These are phyloP conservation scores for Girardinichthys multiradiatus DNA, from an alignment of 2,113 vertebrate species.

Conservation along the genomic window DNA sequence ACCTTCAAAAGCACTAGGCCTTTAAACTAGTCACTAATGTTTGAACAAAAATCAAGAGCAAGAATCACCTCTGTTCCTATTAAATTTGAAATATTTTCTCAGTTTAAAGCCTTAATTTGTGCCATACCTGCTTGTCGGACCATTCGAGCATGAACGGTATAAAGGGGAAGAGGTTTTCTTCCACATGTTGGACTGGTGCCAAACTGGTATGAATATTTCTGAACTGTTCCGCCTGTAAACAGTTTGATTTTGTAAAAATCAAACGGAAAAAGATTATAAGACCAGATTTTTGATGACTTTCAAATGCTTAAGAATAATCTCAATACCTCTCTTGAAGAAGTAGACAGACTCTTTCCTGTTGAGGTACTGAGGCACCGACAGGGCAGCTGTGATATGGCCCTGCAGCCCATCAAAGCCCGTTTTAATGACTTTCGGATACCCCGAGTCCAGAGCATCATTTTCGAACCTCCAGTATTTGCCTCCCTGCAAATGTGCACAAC, in stretches of 20 bases:
- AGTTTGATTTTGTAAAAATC: background rate
- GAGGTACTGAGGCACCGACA: constrained; percentile 86
- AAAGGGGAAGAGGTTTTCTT: constrained; percentile 62
- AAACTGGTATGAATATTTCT: constrained; percentile 89
- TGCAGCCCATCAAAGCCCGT: constrained; percentile 87
- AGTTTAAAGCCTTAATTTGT: background rate
- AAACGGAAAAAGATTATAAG: background rate
- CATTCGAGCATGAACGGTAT: constrained; percentile 35
- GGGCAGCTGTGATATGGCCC: constrained; percentile 87
- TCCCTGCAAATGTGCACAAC: constrained; percentile 75
- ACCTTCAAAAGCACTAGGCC: too few species aligned
- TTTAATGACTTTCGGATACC: constrained; percentile 85
- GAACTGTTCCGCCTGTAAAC: constrained; percentile 85
- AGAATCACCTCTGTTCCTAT: background rate
- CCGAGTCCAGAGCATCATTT: constrained; percentile 84
- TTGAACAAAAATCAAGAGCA: too few species aligned
- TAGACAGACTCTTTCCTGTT: constrained; percentile 88
- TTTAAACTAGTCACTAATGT: too few species aligned
- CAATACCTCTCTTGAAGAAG: constrained; percentile 92
- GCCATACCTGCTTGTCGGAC: constrained; percentile 69
- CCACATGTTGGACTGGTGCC: constrained; percentile 81
- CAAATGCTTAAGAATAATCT: background rate
- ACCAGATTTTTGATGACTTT: background rate
- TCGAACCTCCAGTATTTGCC: constrained; percentile 92
- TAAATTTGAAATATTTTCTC: background rate